Evolutionary conservation across 37 sponge, comb jelly and placozoan genomes (phyloP), one percentile per base, ranked within the genome.

Genomic region (Hexactinellida sp.): DNA sequence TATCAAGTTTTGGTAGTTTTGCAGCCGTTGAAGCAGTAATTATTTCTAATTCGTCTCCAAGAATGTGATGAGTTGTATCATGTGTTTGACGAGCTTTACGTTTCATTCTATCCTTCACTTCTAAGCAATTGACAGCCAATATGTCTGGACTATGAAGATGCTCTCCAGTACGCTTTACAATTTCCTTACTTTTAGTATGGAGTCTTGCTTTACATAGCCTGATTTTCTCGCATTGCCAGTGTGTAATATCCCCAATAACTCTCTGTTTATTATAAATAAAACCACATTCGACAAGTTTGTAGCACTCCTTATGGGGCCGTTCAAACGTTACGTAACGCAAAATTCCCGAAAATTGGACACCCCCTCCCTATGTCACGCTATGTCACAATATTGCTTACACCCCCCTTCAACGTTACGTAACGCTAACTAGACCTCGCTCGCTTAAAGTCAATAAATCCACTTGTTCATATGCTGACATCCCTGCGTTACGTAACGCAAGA

Each of bases 261-360:
- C 76, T 10, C 76, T 63, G 76, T 63, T 63, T 63, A 10, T n/a
- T 23, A 63, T 63, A 63, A n/a, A n/a, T 63, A 63, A 63, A 63
- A n/a, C 76, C 76, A 28, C 76, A 7, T 63, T 63, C 76, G 28
- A 63, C 76, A 63, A 63, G 76, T n/a, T 63, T 63, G 34, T 63
- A 63, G 13, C 76, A 63, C 76, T 63, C 76, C 76, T 63, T 63
- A n/a, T n/a, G n/a, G n/a, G n/a, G n/a, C n/a, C n/a, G n/a, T n/a
- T n/a, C n/a, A n/a, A n/a, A n/a, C n/a, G n/a, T n/a, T n/a, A n/a
- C n/a, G n/a, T n/a, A n/a, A n/a, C n/a, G n/a, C n/a, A n/a, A n/a
- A n/a, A n/a, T n/a, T n/a, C n/a, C n/a, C n/a, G n/a, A n/a, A n/a
- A n/a, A n/a, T n/a, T n/a, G n/a, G n/a, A n/a, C n/a, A n/a, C n/a